Percentiles rank a stretch among this genome's conserved stretches.
phyloP scores from a whole-genome alignment of 2,113 vertebrate species.

The Passerina amoena region DNA sequence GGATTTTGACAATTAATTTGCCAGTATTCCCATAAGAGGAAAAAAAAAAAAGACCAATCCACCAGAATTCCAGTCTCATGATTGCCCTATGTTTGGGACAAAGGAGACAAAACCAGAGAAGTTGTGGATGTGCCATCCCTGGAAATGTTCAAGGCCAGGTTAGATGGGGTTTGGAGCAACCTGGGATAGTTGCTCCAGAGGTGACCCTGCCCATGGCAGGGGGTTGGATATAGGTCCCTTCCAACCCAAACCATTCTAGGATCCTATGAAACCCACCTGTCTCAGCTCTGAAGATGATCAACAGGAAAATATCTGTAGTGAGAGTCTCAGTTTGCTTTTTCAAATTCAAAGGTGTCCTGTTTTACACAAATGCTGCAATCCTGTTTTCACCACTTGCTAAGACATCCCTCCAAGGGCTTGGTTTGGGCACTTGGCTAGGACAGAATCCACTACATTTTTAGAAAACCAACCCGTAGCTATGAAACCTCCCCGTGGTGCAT shows the following conservation, averaged over 20 bases:
- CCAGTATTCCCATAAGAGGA: background rate
- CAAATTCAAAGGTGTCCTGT: background rate
- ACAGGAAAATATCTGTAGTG: background rate
- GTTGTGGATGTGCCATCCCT: background rate
- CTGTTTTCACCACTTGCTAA: background rate
- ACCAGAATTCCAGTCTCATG: background rate
- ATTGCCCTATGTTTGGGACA: background rate
- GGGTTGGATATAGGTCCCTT: background rate
- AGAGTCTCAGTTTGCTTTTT: background rate
- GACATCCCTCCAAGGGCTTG: background rate
- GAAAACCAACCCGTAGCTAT: background rate
- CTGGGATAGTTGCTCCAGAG: background rate
- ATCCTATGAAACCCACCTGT: background rate
- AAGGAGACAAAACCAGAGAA: background rate
- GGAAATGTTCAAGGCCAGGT: background rate
- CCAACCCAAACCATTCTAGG: background rate
- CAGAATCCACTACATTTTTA: background rate
- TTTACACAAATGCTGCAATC: background rate
- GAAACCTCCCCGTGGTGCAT: background rate
- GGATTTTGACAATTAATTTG: background rate
- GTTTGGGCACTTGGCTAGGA: background rate
- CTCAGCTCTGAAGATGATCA: background rate
- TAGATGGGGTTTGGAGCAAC: background rate
- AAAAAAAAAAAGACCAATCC: rapidly evolving
- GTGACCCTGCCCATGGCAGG: background rate